Base-by-base conservation (phyloP, 2,113 vertebrate genomes). In the Australoheros scitulus region DNA sequence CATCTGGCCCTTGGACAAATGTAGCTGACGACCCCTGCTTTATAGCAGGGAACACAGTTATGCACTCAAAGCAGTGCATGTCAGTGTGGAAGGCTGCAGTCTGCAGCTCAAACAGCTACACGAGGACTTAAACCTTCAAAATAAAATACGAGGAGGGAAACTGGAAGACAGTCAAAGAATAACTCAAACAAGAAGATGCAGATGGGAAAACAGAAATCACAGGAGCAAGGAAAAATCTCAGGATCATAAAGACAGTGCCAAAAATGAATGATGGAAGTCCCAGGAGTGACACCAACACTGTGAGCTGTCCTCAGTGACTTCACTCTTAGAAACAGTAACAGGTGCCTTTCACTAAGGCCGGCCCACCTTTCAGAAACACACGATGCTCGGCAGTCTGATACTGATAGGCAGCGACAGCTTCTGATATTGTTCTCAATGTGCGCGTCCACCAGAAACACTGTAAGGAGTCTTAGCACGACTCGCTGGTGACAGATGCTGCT, bases 161-260 rank as follows among this genome's bases (percentile, higher is more conserved):
- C 61, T 2, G 61, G 9, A 38, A 38, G 36, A 34, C 34, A 7
- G 34, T 34, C 32, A 38, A 63, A 65, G 63, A 14, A 43, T 65
- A 43, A 65, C 63, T 38, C 36, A 38, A 38, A 38, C 34, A 24
- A 36, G 7, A 64, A 64, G 11, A 20, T 64, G 20, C 61, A 22
- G 61, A 64, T 6, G 38, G 34, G 41, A 43, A 41, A 64, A 20
- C 4, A 34, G 34, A 34, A 34, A 7, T 34, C 34, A 41, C 34
- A 38, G 11, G 0, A 64, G 0, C 0, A n/a, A 64, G 36, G 61
- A 64, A 18, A 64, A 41, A 41, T 41, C 36, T 41, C 0, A 64
- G 20, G 41, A 34, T 64, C 43, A 47, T 47, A 14, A 47, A 47
- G 43, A 14, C 61, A 3, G 36, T 7, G 11, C n/a, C 8, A 36